A percentile compares a stretch with the other conserved stretches of the same genome.
Evolutionary conservation across 2,797 vertebrate species (phyloP).

Genomic region (Fistularia tabacaria): DNA sequence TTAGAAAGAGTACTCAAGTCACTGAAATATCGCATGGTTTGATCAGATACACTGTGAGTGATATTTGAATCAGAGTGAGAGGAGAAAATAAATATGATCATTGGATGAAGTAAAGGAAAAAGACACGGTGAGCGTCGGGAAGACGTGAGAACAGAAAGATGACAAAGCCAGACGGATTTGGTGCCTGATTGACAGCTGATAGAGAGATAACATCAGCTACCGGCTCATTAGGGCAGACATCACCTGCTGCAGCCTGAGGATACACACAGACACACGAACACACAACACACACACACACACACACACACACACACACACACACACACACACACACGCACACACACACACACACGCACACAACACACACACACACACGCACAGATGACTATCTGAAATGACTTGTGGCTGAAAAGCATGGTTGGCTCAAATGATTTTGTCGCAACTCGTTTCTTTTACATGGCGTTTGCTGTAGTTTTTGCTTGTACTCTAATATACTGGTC

Average conservation of each 20-base stretch:
- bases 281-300: slow-evolving; percentile 1
- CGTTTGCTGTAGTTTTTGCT: too few relatives aligned
- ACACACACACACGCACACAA: slow-evolving; percentile 10
- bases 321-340: slow-evolving; percentile 8
- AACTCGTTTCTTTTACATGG: not conserved
- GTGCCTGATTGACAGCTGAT: slow-evolving; percentile 28
- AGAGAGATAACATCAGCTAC: slow-evolving; percentile 39
- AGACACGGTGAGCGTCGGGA: not conserved
- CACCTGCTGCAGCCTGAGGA: slow-evolving; percentile 35
- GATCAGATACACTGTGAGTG: too few relatives aligned
- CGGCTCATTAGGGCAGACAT: slow-evolving; percentile 43
- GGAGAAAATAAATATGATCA: too few relatives aligned
- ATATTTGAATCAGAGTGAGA: too few relatives aligned
- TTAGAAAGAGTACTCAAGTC: too few relatives aligned
- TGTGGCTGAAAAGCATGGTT: not conserved
- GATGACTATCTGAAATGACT: slow-evolving; percentile 39
- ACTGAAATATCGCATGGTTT: too few relatives aligned
- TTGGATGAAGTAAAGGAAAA: not conserved
- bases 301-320: slow-evolving; percentile 12
- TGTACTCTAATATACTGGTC: too few relatives aligned
- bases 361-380: slow-evolving; percentile 10
- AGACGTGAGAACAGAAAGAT: not conserved
- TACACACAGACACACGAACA: slow-evolving; percentile 7
- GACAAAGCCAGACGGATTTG: slow-evolving; percentile 17
- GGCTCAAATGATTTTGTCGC: slow-evolving; percentile 1